phyloP scores from a whole-genome alignment of 2,797 vertebrate species.

The Orestias chungarensis region DNA sequence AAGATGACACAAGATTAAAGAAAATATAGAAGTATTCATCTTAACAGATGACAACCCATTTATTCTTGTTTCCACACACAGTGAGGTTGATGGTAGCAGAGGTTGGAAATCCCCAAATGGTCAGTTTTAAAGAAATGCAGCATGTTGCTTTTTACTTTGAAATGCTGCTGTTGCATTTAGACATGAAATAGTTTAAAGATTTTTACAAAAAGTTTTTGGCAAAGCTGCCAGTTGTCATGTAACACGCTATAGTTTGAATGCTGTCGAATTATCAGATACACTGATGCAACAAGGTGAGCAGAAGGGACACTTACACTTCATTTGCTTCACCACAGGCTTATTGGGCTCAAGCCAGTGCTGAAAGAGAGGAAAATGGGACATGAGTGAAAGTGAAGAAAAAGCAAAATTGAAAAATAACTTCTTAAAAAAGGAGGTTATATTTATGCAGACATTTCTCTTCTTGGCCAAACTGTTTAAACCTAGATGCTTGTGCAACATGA shows the following conservation, averaged over 20 bases:
- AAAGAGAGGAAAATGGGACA: slow-evolving; percentile 16
- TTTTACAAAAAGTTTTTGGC: not conserved
- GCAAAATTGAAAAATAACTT: slow-evolving; percentile 1
- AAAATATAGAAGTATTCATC: not conserved
- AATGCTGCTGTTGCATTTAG: not conserved
- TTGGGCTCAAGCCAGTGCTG: slow-evolving; percentile 99
- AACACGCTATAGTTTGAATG: not conserved
- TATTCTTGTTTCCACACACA: not conserved
- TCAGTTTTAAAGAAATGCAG: too few relatives aligned
- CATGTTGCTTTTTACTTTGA: not conserved
- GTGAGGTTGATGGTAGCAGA: not conserved
- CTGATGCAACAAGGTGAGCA: slow-evolving; percentile 24
- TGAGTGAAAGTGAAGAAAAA: slow-evolving; percentile 3
- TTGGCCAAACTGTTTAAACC: not conserved
- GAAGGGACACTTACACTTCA: slow-evolving; percentile 93
- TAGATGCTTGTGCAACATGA: not conserved
- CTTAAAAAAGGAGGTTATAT: not conserved
- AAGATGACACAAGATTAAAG: not conserved
- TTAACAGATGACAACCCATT: not conserved
- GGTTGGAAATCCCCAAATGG: not conserved
- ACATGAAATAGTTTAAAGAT: not conserved
- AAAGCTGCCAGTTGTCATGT: not conserved
- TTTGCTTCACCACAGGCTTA: slow-evolving; percentile 93
- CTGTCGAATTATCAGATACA: slow-evolving; percentile 1
- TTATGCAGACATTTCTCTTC: not conserved